phyloP scores from a whole-genome alignment of 1,140 invertebrate species.

The Phortica variegata region DNA sequence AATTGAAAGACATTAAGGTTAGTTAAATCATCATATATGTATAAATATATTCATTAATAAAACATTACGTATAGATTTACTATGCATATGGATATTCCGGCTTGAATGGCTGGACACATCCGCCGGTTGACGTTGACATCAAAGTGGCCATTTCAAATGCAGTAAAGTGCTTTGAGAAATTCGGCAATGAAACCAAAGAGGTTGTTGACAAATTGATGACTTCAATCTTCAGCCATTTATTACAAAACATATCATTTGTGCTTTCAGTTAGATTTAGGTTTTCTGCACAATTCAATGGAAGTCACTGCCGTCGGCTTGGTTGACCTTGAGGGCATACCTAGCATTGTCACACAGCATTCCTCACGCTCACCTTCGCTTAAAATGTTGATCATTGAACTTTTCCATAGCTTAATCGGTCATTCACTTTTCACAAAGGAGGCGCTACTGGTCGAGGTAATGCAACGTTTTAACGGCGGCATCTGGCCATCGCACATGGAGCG shows the following conservation, averaged over 20 bases:
- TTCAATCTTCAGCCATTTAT: no score
- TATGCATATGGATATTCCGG: slow-evolving; percentile 65
- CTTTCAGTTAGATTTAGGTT: slow-evolving; percentile 27
- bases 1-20: slow-evolving; percentile 66
- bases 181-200: slow-evolving; percentile 24
- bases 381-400: slow-evolving; percentile 28
- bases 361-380: slow-evolving; percentile 23
- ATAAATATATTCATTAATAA: not conserved
- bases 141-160: slow-evolving; percentile 27
- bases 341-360: slow-evolving; percentile 35
- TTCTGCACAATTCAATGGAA: slow-evolving; percentile 33
- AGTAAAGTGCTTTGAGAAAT: slow-evolving; percentile 29
- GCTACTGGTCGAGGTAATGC: slow-evolving; percentile 39
- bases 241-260: not conserved
- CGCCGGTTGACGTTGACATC: slow-evolving; percentile 44
- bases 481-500: slow-evolving; percentile 10
- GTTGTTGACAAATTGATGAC: slow-evolving; percentile 26
- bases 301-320: slow-evolving; percentile 25
- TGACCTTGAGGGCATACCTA: slow-evolving; percentile 40
- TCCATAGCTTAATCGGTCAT: slow-evolving; percentile 35
- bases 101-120: slow-evolving; percentile 67
- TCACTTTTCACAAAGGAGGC: slow-evolving; percentile 43
- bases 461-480: slow-evolving; percentile 28
- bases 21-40: slow-evolving; percentile 59
- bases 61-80: slow-evolving; percentile 52